Percentiles rank a stretch among this genome's conserved stretches.
phyloP scores from a whole-genome alignment of 2,888 invertebrate species.

The Andrena bicolor region DNA sequence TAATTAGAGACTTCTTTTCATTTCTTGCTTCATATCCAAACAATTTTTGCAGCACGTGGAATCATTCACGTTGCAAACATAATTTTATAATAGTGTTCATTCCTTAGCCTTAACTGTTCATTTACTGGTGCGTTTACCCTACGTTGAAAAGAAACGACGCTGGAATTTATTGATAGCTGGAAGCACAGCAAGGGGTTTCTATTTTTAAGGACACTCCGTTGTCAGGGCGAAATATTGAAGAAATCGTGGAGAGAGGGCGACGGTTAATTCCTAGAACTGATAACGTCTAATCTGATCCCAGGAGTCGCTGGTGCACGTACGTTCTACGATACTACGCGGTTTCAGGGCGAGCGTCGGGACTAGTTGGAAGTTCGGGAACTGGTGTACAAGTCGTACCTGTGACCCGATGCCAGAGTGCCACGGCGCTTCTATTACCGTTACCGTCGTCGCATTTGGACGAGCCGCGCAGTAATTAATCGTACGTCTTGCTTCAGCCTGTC shows the following conservation, averaged over 20 bases:
- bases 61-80: no score
- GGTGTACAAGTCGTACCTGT: slow-evolving; percentile 53
- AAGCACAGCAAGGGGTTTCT: slow-evolving; percentile 5
- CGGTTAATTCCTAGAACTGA: slow-evolving; percentile 58
- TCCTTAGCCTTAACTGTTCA: no score
- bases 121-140: no score
- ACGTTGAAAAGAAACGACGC: neutral
- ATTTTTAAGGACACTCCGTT: slow-evolving; percentile 18
- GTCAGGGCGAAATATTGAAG: slow-evolving; percentile 35
- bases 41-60: no score
- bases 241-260: slow-evolving; percentile 34
- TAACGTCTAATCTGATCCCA: slow-evolving; percentile 52
- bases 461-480: slow-evolving; percentile 70
- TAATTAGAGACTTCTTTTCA: no score
- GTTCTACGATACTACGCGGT: slow-evolving; percentile 32
- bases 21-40: no score
- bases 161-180: neutral
- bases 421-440: slow-evolving; percentile 57
- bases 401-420: slow-evolving; percentile 44
- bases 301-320: slow-evolving; percentile 46
- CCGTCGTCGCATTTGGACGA: slow-evolving; percentile 58
- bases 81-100: no score
- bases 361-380: slow-evolving; percentile 63
- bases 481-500: slow-evolving; percentile 66
- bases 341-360: slow-evolving; percentile 35